phyloP scores from a whole-genome alignment of 2,888 invertebrate species.

The Scaptomyza polygonia region DNA sequence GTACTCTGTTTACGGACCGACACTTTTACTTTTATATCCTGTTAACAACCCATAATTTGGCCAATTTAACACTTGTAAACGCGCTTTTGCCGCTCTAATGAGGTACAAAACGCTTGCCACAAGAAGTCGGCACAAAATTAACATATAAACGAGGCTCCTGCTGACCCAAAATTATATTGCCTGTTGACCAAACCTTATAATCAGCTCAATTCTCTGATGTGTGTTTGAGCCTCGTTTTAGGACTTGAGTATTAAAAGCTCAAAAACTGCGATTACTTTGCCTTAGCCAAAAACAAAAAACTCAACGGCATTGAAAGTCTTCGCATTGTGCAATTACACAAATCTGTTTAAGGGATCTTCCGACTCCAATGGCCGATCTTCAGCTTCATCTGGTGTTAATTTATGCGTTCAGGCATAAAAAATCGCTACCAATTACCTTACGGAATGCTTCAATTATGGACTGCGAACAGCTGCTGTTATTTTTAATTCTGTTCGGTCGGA shows the following conservation, averaged over 20 bases:
- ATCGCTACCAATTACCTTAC: slow-evolving; percentile 72
- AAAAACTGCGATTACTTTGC: slow-evolving; percentile 48
- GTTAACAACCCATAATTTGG: slow-evolving; percentile 77
- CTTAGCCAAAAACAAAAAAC: not conserved
- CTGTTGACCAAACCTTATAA: slow-evolving; percentile 65
- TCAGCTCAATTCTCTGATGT: slow-evolving; percentile 36
- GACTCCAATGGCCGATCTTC: slow-evolving; percentile 14
- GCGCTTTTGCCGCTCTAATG: slow-evolving; percentile 79
- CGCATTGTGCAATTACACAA: slow-evolving; percentile 72
- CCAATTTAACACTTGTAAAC: slow-evolving; percentile 80
- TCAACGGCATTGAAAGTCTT: slow-evolving; percentile 25
- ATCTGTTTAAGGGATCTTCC: slow-evolving; percentile 52
- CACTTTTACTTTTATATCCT: slow-evolving; percentile 79
- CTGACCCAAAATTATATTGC: slow-evolving; percentile 67
- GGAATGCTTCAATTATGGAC: slow-evolving; percentile 77
- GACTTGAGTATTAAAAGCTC: slow-evolving; percentile 52
- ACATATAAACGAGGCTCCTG: slow-evolving; percentile 61
- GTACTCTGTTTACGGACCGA: slow-evolving; percentile 38
- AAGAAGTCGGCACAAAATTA: slow-evolving; percentile 61
- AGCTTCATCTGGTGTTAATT: slow-evolving; percentile 71
- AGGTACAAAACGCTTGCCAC: slow-evolving; percentile 73
- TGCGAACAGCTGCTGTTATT: slow-evolving; percentile 70
- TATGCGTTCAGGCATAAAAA: slow-evolving; percentile 72
- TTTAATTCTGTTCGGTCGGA: slow-evolving; percentile 2
- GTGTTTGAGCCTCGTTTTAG: slow-evolving; percentile 25